Evolutionary conservation across 92 coral and sea anemone genomes (phyloP), one percentile per base, ranked within the genome.

Genomic region (Actinernus sp.): DNA sequence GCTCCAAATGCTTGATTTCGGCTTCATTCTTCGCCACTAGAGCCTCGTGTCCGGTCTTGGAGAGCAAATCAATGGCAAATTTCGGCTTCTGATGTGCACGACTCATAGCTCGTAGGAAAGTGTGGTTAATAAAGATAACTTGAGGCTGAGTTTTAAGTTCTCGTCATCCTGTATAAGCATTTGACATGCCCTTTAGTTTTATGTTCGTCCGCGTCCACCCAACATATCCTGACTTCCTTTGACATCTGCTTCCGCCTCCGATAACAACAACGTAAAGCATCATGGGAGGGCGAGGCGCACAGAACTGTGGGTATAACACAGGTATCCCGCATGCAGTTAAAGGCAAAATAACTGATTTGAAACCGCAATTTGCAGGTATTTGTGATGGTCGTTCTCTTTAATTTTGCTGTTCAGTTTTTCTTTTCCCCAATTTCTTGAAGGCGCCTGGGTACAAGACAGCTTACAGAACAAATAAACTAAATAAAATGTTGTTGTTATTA

Each of bases 1-100:
- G 89, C 55, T 94, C 98, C 71, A 94, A 45, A 37, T 78, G 89
- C 61, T 86, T 85, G 28, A 94, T 76, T 34, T 94, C 98, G 7
- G 81, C 87, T 25, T 94, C 98, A 48, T 84, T 79, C 61, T 82
- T 65, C 11, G 83, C 55, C 46, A 94, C 74, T 31, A 94, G 65
- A 47, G 92, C 91, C 53, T 94, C 92, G 60, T 94, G 97, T 18
- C 97, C 88, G 14, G 86, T 30, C 24, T 91, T 88, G 34, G 87
- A 78, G 32, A 78, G 58, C 31, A 94, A 60, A 56, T 83, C 96
- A 4, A 65, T 79, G n/a, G 96, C 80, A 37, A 93, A 93, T 26
- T 66, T 57, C 0, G 61, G 78, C 51, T 30, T 51, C 18, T 68
- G 63, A 28, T n/a, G 26, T 3, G 26, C 58, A 29, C 40, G 21